These are phyloP conservation scores for Indicator indicator DNA, from an alignment of 2,113 vertebrate species.

Conservation along the genomic window DNA sequence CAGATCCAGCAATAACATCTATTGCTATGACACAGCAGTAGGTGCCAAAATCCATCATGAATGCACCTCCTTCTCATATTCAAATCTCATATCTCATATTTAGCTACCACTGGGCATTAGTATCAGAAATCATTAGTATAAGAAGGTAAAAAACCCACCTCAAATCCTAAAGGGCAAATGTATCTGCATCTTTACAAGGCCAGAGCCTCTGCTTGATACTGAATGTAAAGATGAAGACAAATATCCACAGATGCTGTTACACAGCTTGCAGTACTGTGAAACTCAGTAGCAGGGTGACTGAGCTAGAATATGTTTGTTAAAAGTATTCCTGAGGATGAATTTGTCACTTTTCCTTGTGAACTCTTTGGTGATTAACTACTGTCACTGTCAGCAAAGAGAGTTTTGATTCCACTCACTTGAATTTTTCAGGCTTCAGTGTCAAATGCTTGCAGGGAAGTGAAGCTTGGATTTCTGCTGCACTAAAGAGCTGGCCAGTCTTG, in stretches of 20 bases:
- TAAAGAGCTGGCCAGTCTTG: not conserved
- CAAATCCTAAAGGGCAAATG: slow-evolving; percentile 5
- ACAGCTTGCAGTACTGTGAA: not conserved
- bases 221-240: not conserved
- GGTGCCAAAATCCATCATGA: not conserved
- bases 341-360: not conserved
- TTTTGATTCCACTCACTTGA: not conserved
- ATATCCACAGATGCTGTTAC: not conserved
- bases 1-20: not conserved
- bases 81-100: not conserved
- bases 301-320: not conserved
- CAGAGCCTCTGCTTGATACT: not conserved
- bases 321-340: not conserved
- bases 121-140: not conserved
- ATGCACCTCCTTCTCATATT: not conserved
- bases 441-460: not conserved
- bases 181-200: not conserved
- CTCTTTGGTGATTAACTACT: not conserved
- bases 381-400: not conserved
- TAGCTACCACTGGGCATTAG: not conserved
- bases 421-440: not conserved
- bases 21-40: not conserved
- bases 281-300: not conserved
- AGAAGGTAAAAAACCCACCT: not conserved
- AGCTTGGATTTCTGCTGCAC: not conserved